Evolutionary conservation across 2,888 invertebrate species (phyloP), one percentile per base, ranked within the genome.

Genomic region (Bedellia somnulentella): DNA sequence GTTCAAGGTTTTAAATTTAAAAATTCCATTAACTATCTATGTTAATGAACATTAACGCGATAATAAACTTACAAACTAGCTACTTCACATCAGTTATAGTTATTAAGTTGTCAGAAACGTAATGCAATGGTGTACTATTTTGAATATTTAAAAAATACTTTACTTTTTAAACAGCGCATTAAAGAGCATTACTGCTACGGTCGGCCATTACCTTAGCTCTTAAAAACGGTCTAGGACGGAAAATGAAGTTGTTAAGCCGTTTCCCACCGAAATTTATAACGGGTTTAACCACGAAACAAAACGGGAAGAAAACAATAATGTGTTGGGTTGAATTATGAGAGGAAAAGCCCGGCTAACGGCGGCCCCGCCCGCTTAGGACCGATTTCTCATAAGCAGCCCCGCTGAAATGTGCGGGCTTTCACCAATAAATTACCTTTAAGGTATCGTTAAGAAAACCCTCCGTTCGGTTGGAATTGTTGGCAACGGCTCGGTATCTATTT

Each of bases 301-400:
- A 63, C 52, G 47, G 52, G 48, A 60, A 54, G 54, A 61, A 64
- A 66, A 68, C 67, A 70, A 61, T 70, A 68, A 71, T 60, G 68
- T 64, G 70, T 60, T 70, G 57, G 64, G 68, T 64, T 68, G 70
- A 70, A 68, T 64, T 67, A 70, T 52, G 64, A 49, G 56, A 37
- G 38, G 37, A 47, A 50, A 48, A 46, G 48, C 46, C 46, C 43
- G 44, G 53, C 49, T n/a, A 28, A 26, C 27, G 17, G 17, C 17
- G 21, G 10, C 50, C 50, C 52, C 57, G 52, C 51, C 42, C 42
- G 43, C 40, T 43, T 70, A 55, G 61, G 46, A 41, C 59, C 13
- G 56, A 71, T 71, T 73, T 71, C 70, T 73, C 70, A 66, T 55
- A 55, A 52, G 51, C 57, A 64, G 59, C 57, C n/a, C 49, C 52